A percentile compares a stretch with the other conserved stretches of the same genome.
These are phyloP conservation scores for Lydus trimaculatus DNA, from an alignment of 2,888 invertebrate species.

Conservation along the genomic window DNA sequence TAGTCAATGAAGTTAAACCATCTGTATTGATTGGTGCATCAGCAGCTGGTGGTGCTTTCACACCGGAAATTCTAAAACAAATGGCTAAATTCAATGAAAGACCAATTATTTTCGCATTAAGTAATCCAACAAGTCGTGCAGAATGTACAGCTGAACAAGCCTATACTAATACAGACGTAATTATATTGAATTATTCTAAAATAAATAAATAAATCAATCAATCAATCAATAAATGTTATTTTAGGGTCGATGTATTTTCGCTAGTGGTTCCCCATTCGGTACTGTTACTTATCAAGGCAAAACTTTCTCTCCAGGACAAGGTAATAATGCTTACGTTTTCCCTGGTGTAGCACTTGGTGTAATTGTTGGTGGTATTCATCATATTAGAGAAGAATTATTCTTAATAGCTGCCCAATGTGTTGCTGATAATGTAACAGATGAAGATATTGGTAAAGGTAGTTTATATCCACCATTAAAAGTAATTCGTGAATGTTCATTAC, in stretches of 20 bases:
- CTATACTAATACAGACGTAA: conserved; percentile 73
- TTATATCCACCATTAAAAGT: conserved; percentile 88
- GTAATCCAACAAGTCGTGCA: conserved; percentile 97
- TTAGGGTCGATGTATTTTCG: conserved; percentile 93
- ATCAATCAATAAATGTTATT: conserved; percentile 25
- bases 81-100: conserved; percentile 85
- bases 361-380: conserved; percentile 80
- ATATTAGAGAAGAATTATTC: conserved; percentile 92
- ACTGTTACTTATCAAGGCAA: conserved; percentile 83
- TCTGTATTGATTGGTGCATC: conserved; percentile 94
- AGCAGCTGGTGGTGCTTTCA: conserved; percentile 94
- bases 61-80: conserved; percentile 79
- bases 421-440: conserved; percentile 69
- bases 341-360: conserved; percentile 80
- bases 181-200: conserved; percentile 54
- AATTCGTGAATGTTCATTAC: conserved; percentile 72
- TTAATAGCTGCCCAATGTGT: conserved; percentile 87
- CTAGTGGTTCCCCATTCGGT: conserved; percentile 95
- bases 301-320: conserved; percentile 90
- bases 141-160: conserved; percentile 99
- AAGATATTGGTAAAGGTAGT: conserved; percentile 82
- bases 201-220: conserved; percentile 63
- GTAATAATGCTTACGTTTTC: conserved; percentile 98
- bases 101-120: conserved; percentile 97
- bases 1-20: conserved; percentile 84